Percentiles rank a stretch among this genome's conserved stretches.
phyloP scores from a whole-genome alignment of 2,113 vertebrate genomes.

The Peromyscus maniculatus region DNA sequence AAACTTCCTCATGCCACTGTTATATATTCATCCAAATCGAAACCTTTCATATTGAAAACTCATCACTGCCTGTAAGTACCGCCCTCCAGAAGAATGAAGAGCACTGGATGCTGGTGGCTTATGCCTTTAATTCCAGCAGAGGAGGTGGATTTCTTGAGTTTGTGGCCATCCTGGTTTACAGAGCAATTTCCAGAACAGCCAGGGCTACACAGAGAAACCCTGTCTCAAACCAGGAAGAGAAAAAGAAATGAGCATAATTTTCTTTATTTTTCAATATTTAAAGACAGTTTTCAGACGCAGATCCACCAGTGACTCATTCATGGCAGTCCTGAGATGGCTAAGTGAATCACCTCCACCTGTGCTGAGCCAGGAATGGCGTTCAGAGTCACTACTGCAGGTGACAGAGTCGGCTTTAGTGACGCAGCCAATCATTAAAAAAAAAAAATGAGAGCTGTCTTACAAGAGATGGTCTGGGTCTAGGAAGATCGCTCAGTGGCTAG shows the following conservation, averaged over 20 bases:
- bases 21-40: neutral
- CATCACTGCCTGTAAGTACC: too few relatives aligned
- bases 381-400: neutral
- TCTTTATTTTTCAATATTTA: conserved; percentile 2
- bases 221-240: neutral
- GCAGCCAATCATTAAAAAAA: neutral
- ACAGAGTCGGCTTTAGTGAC: neutral
- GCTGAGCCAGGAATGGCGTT: neutral
- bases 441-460: neutral
- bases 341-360: neutral
- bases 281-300: neutral
- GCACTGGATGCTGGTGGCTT: neutral
- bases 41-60: neutral
- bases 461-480: neutral
- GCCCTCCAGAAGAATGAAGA: too few relatives aligned
- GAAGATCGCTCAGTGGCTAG: neutral
- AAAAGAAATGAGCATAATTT: conserved; percentile 23
- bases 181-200: neutral
- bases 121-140: neutral
- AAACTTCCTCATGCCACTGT: conserved; percentile 1
- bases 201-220: neutral
- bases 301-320: neutral
- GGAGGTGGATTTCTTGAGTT: neutral
- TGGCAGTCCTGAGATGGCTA: neutral
- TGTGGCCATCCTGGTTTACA: neutral